Percentiles rank a stretch among this genome's conserved stretches.
phyloP scores from a whole-genome alignment of 1,140 invertebrate species.

The Rhopalosiphum maidis region DNA sequence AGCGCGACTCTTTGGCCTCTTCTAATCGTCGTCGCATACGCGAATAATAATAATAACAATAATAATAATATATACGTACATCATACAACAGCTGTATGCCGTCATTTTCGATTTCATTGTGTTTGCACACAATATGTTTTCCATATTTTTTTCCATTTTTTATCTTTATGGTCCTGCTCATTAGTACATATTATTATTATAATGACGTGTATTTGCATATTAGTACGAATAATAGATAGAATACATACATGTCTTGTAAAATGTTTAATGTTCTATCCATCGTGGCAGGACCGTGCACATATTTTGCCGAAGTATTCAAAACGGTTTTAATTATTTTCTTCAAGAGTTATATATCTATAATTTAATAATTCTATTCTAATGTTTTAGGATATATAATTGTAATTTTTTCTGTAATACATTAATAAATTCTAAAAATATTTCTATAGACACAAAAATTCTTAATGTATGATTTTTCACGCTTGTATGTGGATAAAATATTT shows the following conservation, averaged over 20 bases:
- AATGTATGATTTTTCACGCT: not conserved
- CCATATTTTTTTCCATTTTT: not conserved
- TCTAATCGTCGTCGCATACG: not conserved
- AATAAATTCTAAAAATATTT: too few species aligned
- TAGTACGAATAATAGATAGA: not conserved
- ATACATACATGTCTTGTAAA: not conserved
- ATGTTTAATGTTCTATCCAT: not conserved
- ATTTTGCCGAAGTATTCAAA: not conserved
- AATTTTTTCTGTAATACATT: too few species aligned
- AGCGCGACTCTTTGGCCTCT: not conserved
- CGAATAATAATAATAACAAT: not conserved
- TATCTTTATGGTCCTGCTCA: not conserved
- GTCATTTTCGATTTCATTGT: conserved; percentile 18
- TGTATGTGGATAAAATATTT: not conserved
- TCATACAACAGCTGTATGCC: too few species aligned
- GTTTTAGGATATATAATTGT: too few species aligned
- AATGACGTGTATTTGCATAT: not conserved
- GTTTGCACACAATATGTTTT: conserved; percentile 32
- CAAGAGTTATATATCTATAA: not conserved
- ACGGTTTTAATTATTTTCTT: not conserved
- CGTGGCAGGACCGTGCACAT: not conserved
- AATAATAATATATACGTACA: not conserved
- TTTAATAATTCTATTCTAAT: not conserved
- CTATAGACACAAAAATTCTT: too few species aligned
- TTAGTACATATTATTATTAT: conserved; percentile 15